Base-by-base conservation (phyloP, 2,797 vertebrate genomes). In the Onychomys leucogaster region DNA sequence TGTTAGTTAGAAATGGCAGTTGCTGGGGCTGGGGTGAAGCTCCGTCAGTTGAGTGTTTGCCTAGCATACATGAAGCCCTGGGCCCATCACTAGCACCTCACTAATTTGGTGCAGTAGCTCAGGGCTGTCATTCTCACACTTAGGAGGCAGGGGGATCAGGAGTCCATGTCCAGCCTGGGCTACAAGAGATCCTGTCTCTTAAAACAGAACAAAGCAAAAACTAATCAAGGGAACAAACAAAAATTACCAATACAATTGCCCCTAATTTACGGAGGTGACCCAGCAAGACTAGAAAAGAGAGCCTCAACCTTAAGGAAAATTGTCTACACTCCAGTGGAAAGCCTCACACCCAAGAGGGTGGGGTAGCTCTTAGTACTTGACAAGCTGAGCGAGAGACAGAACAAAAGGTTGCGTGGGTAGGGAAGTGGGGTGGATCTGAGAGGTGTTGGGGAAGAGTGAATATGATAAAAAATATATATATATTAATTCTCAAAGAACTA, bases 231-330 rank as follows among this genome's bases (percentile, higher is more conserved):
- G 61, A 82, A 8, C 19, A 82, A 37, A 82, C 49, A 82, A 59
- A 13, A 43, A 41, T 14, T 14, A 34, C 55, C 71, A 46, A 89
- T 46, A 92, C 10, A 91, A 71, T 43, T 96, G 49, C 37, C 63
- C 96, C 16, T 90, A 25, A 90, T 91, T 95, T 91, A 73, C 10
- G 90, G n/a, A 89, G 32, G 41, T 92, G 34, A 69, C 61, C 71
- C 75, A 87, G 27, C 23, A 96, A 88, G 1, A 84, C 59, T 81
- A 43, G 63, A 69, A 55, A n/a, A 23, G 17, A 75, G 73, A 32
- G 61, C 37, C 37, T 73, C 10, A 2, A 25, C 25, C 71, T 41
- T 73, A 73, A 73, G 41, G 37, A 71, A 37, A 71, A 71, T n/a
- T 37, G 19, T 71, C 69, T 71, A 71, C 69, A 37, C 69, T 37